Evolutionary conservation across 2,888 invertebrate species (phyloP).

Genomic region (Caenorhabditis sp.): DNA sequence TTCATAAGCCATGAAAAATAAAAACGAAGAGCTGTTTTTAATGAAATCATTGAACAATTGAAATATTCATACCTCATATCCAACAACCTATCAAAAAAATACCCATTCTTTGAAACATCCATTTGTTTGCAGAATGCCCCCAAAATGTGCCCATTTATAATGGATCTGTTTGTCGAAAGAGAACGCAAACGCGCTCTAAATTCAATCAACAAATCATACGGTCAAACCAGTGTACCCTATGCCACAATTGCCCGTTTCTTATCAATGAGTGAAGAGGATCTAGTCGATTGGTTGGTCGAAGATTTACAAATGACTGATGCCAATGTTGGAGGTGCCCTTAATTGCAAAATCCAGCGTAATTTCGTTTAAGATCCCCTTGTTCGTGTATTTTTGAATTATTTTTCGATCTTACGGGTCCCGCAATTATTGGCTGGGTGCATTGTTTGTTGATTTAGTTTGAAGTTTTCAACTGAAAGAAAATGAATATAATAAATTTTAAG

Average conservation of each 20-base stretch:
- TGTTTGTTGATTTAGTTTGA: no score
- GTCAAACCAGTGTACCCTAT: slow-evolving; percentile 87
- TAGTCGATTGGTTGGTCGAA: slow-evolving; percentile 83
- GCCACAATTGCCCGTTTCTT: slow-evolving; percentile 86
- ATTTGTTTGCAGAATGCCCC: slow-evolving; percentile 78
- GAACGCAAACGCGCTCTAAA: slow-evolving; percentile 91
- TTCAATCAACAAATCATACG: slow-evolving; percentile 88
- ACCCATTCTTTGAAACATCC: no score
- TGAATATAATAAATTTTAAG: no score
- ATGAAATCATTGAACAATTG: no score
- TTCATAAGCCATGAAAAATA: no score
- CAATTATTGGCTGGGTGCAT: no score
- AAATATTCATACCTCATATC: no score
- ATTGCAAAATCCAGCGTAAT: slow-evolving; percentile 23
- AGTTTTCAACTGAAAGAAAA: no score
- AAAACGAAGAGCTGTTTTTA: no score
- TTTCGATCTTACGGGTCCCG: no score
- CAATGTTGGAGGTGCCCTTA: slow-evolving; percentile 30
- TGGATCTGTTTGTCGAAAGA: slow-evolving; percentile 96
- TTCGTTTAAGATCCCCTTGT: not conserved
- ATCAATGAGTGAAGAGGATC: slow-evolving; percentile 84
- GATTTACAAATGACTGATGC: slow-evolving; percentile 77
- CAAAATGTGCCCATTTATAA: slow-evolving; percentile 92
- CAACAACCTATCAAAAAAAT: no score
- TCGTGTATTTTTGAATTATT: no score